Conservation (phyloP, 2,113 vertebrate species). For the Xiphorhynchus elegans region DNA sequence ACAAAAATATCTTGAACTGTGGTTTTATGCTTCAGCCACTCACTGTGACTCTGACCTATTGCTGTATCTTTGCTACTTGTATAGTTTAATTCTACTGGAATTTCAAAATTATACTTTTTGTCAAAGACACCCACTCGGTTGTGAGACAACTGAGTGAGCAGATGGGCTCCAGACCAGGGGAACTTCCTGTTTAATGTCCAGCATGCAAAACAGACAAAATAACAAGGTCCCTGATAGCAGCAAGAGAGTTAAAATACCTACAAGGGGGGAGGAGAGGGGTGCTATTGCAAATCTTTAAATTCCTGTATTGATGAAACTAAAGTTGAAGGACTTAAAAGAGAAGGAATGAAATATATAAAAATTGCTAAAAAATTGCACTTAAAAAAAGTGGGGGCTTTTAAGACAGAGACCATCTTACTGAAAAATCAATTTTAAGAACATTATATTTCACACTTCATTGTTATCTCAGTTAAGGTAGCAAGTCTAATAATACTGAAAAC, state of each 20-base stretch:
- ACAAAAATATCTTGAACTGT: neutral
- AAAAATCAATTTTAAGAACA: constrained; percentile 50
- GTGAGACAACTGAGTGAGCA: neutral
- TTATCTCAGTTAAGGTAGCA: constrained; percentile 3
- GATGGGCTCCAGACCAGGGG: neutral
- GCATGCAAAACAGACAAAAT: neutral
- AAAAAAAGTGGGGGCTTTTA: neutral
- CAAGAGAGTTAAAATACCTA: neutral
- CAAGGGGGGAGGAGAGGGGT: rapidly evolving
- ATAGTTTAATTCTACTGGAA: neutral
- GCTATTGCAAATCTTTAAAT: neutral
- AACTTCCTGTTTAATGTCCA: neutral
- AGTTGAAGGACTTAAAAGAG: neutral
- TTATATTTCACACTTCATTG: neutral
- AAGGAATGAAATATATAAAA: neutral
- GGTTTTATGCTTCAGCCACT: neutral
- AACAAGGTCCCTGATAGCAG: neutral
- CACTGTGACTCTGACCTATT: neutral
- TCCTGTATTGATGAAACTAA: neutral
- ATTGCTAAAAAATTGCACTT: neutral
- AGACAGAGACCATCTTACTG: neutral
- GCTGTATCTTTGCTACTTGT: neutral
- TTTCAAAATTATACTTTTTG: neutral
- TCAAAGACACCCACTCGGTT: neutral
- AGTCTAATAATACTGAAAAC: neutral